Conservation (phyloP, 2,113 vertebrate species). For the Parus major region DNA sequence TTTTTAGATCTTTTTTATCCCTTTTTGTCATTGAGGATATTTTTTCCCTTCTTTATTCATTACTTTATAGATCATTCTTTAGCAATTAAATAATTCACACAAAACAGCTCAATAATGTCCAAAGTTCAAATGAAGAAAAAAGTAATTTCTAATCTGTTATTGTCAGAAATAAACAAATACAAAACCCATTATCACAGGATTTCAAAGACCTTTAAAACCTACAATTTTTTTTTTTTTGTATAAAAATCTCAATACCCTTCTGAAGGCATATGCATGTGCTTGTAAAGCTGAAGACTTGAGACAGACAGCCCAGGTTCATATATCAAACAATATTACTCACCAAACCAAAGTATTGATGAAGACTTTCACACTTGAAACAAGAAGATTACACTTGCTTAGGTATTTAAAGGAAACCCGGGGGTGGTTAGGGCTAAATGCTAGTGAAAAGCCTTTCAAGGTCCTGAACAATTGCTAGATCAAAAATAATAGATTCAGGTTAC, state of each 20-base stretch:
- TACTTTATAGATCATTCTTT: background rate
- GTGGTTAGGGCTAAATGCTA: background rate
- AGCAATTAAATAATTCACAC: background rate
- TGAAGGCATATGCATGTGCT: background rate
- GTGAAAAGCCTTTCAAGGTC: background rate
- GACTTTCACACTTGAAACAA: background rate
- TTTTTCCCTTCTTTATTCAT: background rate
- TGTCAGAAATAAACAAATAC: background rate
- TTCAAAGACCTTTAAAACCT: background rate
- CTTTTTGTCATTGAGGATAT: fast-evolving
- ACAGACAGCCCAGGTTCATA: background rate
- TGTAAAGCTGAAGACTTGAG: background rate
- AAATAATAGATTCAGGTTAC: background rate
- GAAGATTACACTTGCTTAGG: background rate
- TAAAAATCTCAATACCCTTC: background rate
- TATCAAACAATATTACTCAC: background rate
- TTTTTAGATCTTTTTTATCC: background rate
- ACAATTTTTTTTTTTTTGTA: background rate
- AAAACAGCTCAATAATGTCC: background rate
- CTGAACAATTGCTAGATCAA: background rate
- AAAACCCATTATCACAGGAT: background rate
- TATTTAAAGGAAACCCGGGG: background rate
- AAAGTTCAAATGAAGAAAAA: background rate
- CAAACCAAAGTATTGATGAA: background rate
- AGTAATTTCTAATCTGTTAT: background rate